Conservation (phyloP, 2,113 vertebrate genomes). For the Beaufortia kweichowensis region DNA sequence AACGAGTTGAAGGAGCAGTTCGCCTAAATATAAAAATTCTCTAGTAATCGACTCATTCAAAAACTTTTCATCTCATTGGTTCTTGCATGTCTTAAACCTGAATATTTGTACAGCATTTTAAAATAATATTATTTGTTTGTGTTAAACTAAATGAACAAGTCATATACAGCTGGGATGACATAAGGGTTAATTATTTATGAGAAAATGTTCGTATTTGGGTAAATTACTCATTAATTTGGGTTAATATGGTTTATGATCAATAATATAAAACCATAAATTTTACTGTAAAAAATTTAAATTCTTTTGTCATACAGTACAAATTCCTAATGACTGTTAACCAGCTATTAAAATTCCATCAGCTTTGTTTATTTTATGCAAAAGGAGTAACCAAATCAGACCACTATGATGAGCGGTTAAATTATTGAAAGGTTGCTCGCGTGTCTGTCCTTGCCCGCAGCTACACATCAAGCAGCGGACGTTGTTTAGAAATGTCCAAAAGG, state of each 20-base stretch:
- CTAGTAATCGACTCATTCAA: too few species aligned
- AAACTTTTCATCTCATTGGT: too few species aligned
- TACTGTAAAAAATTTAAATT: not conserved
- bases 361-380: constrained; percentile 20
- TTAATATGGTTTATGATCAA: not conserved
- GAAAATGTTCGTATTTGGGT: too few species aligned
- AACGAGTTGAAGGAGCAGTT: too few species aligned
- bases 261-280: not conserved
- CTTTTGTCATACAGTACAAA: not conserved
- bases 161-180: too few species aligned
- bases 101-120: too few species aligned
- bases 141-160: too few species aligned
- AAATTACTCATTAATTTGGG: too few species aligned
- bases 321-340: constrained; percentile 15
- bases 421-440: constrained; percentile 24
- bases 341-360: constrained; percentile 21
- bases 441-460: constrained; percentile 13
- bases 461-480: constrained; percentile 24
- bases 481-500: constrained; percentile 8
- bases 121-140: too few species aligned
- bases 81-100: too few species aligned
- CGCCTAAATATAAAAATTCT: too few species aligned
- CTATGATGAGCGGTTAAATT: constrained; percentile 27
- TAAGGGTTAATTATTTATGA: too few species aligned
- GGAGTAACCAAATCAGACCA: constrained; percentile 27